These are phyloP conservation scores for Aleiodes sp. DNA, from an alignment of 1,140 invertebrate genomes.

Conservation along the genomic window DNA sequence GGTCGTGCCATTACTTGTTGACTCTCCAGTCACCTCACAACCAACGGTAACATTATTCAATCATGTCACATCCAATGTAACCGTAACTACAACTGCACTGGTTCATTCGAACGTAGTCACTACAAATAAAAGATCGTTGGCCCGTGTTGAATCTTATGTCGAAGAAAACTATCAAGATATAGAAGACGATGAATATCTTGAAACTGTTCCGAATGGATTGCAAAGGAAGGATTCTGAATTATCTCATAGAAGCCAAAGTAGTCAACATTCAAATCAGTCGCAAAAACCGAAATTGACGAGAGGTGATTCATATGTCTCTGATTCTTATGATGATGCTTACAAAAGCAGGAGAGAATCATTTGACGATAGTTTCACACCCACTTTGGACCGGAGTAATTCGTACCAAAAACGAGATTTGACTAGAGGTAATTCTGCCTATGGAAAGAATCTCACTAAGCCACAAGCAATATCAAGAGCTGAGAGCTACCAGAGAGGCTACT, in stretches of 20 bases:
- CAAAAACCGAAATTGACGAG: conserved; percentile 54
- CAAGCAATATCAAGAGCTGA: conserved; percentile 59
- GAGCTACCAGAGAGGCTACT: conserved; percentile 59
- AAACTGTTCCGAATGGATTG: conserved; percentile 50
- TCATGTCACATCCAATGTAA: conserved; percentile 52
- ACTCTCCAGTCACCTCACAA: conserved; percentile 46
- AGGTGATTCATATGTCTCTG: conserved; percentile 56
- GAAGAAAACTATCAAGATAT: conserved; percentile 51
- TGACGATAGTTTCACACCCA: conserved; percentile 49
- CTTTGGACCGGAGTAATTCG: conserved; percentile 49
- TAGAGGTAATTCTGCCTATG: conserved; percentile 47
- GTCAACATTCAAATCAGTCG: conserved; percentile 47
- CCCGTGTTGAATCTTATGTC: conserved; percentile 56
- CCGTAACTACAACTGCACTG: conserved; percentile 58
- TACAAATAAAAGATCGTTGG: conserved; percentile 51
- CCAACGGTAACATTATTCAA: conserved; percentile 44
- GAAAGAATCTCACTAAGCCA: conserved; percentile 58
- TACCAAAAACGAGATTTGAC: conserved; percentile 55
- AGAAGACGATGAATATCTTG: conserved; percentile 54
- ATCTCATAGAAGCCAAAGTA: conserved; percentile 53
- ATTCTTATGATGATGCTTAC: conserved; percentile 49
- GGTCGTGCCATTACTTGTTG: conserved; percentile 43
- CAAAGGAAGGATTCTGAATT: conserved; percentile 60
- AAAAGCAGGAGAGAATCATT: conserved; percentile 46
- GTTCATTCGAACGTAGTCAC: conserved; percentile 50